Evolutionary conservation across 2,888 invertebrate genomes (phyloP).

Genomic region (Tineola bisselliella): DNA sequence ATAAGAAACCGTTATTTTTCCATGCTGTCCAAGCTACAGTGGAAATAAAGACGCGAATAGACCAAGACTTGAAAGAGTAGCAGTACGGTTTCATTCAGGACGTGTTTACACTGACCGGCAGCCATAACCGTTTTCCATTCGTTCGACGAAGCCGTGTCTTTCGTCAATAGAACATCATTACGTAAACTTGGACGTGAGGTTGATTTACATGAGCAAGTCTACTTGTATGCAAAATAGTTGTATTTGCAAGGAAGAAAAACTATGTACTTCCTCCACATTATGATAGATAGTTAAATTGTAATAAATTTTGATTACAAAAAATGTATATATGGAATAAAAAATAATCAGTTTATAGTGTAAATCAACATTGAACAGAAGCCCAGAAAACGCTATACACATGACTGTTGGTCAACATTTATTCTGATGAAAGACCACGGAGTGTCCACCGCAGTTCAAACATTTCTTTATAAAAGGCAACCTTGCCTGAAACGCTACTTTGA

Average conservation of each 20-base stretch:
- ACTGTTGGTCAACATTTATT: slow-evolving; percentile 50
- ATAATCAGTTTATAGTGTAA: neutral
- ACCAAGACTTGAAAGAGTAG: neutral
- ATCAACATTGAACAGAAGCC: neutral
- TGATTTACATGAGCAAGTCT: neutral
- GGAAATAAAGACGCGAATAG: neutral
- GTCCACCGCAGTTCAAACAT: slow-evolving; percentile 29
- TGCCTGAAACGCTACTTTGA: neutral
- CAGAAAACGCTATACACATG: neutral
- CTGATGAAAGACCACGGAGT: slow-evolving; percentile 33
- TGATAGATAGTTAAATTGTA: no score
- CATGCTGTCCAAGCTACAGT: neutral
- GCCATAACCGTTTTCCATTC: slow-evolving; percentile 9
- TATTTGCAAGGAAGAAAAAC: no score
- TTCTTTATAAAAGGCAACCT: neutral
- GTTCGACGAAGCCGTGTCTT: neutral
- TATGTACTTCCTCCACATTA: no score
- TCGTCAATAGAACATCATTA: slow-evolving; percentile 54
- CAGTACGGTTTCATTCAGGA: slow-evolving; percentile 21
- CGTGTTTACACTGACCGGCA: slow-evolving; percentile 46
- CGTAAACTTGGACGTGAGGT: slow-evolving; percentile 14
- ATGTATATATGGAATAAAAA: neutral
- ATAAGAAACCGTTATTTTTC: neutral
- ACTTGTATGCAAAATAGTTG: neutral
- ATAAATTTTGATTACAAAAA: no score